These are phyloP conservation scores for Orestias chungarensis DNA, from an alignment of 2,797 vertebrate species.

Conservation along the genomic window DNA sequence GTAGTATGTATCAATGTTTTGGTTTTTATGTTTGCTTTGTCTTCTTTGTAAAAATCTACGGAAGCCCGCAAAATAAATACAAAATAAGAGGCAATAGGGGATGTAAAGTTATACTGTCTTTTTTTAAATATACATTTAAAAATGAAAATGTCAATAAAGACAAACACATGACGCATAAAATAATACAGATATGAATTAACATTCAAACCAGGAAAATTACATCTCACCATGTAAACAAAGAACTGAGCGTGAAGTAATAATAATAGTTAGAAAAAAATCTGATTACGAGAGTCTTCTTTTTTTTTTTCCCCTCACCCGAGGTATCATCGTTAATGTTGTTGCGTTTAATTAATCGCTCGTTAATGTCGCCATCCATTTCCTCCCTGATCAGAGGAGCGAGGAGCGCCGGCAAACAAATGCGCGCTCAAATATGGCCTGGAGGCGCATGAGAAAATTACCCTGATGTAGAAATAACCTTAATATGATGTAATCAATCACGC, in stretches of 20 bases:
- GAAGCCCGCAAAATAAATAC: not conserved
- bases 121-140: not conserved
- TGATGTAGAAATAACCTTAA: slow-evolving; percentile 79
- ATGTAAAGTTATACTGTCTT: not conserved
- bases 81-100: not conserved
- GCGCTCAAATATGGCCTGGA: slow-evolving; percentile 73
- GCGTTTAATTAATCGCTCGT: slow-evolving; percentile 79
- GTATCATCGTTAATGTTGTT: slow-evolving; percentile 63
- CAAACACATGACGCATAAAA: not conserved
- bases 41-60: not conserved
- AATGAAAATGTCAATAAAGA: not conserved
- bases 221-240: slow-evolving; percentile 26
- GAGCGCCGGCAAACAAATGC: slow-evolving; percentile 76
- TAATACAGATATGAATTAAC: not conserved
- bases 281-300: slow-evolving; percentile 4
- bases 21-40: not conserved
- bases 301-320: not conserved
- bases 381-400: slow-evolving; percentile 70
- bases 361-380: slow-evolving; percentile 78
- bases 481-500: slow-evolving; percentile 82
- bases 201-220: not conserved
- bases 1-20: not conserved
- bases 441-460: slow-evolving; percentile 79
- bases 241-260: too few relatives aligned
- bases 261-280: not conserved